phyloP scores from a whole-genome alignment of 1,140 invertebrate genomes.

The Drosophila lini region DNA sequence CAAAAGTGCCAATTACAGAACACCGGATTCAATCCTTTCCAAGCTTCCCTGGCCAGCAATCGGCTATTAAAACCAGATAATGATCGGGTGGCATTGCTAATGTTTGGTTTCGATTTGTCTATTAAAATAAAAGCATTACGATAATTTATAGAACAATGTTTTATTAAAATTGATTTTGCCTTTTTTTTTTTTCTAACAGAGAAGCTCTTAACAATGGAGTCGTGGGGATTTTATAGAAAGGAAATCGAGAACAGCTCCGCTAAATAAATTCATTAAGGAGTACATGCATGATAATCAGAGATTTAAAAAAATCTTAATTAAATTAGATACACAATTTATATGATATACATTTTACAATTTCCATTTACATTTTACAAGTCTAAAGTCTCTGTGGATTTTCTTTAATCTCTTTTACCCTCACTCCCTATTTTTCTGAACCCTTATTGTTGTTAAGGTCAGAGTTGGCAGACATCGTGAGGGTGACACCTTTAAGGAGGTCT shows the following conservation, averaged over 20 bases:
- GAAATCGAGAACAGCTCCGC: too few species aligned
- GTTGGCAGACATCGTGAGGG: rapidly evolving
- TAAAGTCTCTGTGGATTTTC: not conserved
- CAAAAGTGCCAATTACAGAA: constrained; percentile 38
- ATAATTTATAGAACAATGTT: not conserved
- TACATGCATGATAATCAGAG: too few species aligned
- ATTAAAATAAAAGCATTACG: not conserved
- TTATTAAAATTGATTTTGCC: too few species aligned
- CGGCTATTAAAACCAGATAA: constrained; percentile 6
- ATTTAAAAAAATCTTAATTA: too few species aligned
- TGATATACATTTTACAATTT: too few species aligned
- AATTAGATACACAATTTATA: not conserved
- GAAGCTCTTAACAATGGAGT: too few species aligned
- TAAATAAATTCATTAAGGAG: too few species aligned
- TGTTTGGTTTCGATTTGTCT: not conserved
- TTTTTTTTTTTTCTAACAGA: too few species aligned
- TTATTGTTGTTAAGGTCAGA: not conserved
- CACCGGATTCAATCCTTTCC: constrained; percentile 6
- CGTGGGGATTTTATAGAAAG: too few species aligned
- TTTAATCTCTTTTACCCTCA: not conserved
- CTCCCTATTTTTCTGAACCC: not conserved
- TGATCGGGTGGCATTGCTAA: not conserved
- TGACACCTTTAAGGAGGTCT: constrained; percentile 5
- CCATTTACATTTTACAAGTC: not conserved
- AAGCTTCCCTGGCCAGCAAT: constrained; percentile 8